Conservation (phyloP, 2,113 vertebrate species). For the Craseonycteris thonglongyai region DNA sequence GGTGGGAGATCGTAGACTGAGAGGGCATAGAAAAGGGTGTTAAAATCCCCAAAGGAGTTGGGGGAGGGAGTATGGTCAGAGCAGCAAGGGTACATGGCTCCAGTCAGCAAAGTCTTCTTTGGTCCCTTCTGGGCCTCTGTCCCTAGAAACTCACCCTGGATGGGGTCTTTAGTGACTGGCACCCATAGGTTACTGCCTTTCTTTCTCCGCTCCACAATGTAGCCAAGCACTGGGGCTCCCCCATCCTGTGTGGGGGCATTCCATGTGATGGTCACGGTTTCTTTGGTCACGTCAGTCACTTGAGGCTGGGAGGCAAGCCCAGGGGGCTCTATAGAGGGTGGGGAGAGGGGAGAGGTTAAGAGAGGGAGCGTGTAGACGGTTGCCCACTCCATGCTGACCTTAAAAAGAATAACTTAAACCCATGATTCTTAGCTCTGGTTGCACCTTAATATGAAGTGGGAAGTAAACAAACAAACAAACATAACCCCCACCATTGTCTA, state of each 20-base stretch:
- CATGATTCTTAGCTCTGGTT: not conserved
- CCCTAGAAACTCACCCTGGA: slow-evolving; percentile 72
- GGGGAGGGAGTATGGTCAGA: not conserved
- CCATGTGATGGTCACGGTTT: slow-evolving; percentile 76
- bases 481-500: not conserved
- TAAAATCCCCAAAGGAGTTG: not conserved
- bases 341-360: not conserved
- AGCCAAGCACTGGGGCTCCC: slow-evolving; percentile 71
- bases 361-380: not conserved
- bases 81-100: not conserved
- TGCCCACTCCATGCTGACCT: not conserved
- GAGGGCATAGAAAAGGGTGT: not conserved
- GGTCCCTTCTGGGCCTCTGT: not conserved
- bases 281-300: slow-evolving; percentile 75
- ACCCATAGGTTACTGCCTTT: slow-evolving; percentile 78
- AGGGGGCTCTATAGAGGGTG: slow-evolving; percentile 61
- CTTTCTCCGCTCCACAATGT: slow-evolving; percentile 75
- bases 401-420: not conserved
- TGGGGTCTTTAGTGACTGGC: slow-evolving; percentile 71
- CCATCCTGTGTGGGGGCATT: slow-evolving; percentile 69
- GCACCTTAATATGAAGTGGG: not conserved
- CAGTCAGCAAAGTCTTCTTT: not conserved
- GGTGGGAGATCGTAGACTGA: not conserved
- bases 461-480: not conserved
- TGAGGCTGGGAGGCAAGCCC: slow-evolving; percentile 69